Percentiles rank a stretch among this genome's conserved stretches.
Evolutionary conservation across 2,888 invertebrate species (phyloP).

Genomic region (Pristionchus mayeri): DNA sequence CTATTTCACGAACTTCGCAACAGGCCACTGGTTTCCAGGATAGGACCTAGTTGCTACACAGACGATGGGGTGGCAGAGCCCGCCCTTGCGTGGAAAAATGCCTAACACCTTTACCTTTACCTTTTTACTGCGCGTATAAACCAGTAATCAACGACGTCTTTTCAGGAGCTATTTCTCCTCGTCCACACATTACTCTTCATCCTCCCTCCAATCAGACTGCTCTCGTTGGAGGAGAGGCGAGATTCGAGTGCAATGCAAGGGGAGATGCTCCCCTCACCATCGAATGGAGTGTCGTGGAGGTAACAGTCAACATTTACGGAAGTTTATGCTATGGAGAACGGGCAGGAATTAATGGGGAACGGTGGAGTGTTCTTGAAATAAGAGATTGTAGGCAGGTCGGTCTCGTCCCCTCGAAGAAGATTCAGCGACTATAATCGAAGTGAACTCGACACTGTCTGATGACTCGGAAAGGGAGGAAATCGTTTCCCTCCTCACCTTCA

Average conservation of each 20-base stretch:
- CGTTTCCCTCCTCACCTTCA: constrained; percentile 15
- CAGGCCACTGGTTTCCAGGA: too few species aligned
- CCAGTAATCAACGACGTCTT: neutral
- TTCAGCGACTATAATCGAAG: neutral
- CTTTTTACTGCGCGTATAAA: too few species aligned
- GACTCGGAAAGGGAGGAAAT: constrained; percentile 1
- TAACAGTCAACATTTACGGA: neutral
- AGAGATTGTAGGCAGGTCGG: neutral
- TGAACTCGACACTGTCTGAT: neutral
- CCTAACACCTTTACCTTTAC: too few species aligned
- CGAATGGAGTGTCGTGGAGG: constrained; percentile 47
- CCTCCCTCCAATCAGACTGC: constrained; percentile 46
- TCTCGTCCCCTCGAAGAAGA: constrained; percentile 20
- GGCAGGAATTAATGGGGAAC: too few species aligned
- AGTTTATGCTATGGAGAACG: neutral
- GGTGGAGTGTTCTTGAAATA: too few species aligned
- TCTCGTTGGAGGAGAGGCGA: constrained; percentile 36
- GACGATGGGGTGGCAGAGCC: too few species aligned
- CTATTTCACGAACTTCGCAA: too few species aligned
- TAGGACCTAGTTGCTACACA: too few species aligned
- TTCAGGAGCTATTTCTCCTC: constrained; percentile 22
- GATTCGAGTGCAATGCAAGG: constrained; percentile 38
- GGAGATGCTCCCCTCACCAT: constrained; percentile 10
- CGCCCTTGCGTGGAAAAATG: too few species aligned
- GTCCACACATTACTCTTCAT: neutral